These are phyloP conservation scores for Actenoides lindsayi DNA, from an alignment of 2,113 vertebrate genomes.

Conservation along the genomic window DNA sequence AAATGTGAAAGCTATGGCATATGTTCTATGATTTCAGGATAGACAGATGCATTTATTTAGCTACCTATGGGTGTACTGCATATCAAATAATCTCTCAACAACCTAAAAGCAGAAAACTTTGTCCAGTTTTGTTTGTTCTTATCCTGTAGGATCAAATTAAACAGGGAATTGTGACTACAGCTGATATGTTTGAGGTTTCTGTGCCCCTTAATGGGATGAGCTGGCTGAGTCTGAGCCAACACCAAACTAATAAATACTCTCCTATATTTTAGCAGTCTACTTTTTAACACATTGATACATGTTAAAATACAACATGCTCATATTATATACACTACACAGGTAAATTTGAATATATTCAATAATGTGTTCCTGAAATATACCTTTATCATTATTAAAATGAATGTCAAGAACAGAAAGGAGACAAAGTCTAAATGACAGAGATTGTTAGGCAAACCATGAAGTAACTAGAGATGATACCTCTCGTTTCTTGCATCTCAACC, in stretches of 20 bases:
- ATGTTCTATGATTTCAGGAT: neutral
- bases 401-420: neutral
- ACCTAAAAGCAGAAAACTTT: neutral
- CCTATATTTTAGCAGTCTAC: neutral
- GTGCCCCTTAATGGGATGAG: neutral
- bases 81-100: neutral
- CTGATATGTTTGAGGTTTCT: neutral
- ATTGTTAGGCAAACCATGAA: neutral
- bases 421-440: neutral
- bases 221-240: neutral
- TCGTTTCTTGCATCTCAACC: neutral
- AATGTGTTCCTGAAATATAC: neutral
- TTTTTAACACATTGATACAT: neutral
- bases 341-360: neutral
- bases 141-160: neutral
- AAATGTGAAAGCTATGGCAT: neutral
- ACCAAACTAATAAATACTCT: neutral
- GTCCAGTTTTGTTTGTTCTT: neutral
- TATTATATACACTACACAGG: neutral
- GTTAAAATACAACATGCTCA: neutral
- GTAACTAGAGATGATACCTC: neutral
- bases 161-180: neutral
- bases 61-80: rapidly evolving
- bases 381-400: neutral
- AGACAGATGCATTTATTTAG: neutral